These are phyloP conservation scores for Hydropsyche tenuis DNA, from an alignment of 1,140 invertebrate genomes.

Conservation along the genomic window DNA sequence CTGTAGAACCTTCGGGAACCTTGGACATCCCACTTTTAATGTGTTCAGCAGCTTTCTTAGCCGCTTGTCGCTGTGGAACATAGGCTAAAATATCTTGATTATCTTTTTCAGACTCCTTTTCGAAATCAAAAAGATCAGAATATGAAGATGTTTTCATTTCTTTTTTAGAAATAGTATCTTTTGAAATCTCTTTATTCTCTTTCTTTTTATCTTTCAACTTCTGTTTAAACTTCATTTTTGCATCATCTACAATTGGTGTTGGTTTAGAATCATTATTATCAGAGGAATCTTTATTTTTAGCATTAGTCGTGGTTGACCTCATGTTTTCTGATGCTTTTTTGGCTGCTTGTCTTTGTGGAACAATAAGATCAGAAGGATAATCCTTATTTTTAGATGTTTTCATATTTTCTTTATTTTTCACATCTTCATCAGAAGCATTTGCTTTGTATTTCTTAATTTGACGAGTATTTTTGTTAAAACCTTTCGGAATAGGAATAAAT, in stretches of 20 bases:
- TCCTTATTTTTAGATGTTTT: constrained; percentile 68
- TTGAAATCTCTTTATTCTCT: constrained; percentile 48
- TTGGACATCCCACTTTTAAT: constrained; percentile 82
- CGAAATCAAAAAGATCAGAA: constrained; percentile 69
- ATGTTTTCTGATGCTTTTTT: constrained; percentile 90
- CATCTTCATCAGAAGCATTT: constrained; percentile 53
- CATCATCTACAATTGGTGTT: constrained; percentile 50
- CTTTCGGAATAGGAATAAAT: constrained; percentile 64
- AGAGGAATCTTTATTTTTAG: constrained; percentile 56
- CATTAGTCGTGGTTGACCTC: constrained; percentile 64
- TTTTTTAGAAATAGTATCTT: constrained; percentile 50
- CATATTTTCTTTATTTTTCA: constrained; percentile 65
- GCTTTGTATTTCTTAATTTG: constrained; percentile 59
- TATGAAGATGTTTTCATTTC: constrained; percentile 46
- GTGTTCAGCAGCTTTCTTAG: constrained; percentile 89
- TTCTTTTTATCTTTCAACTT: constrained; percentile 58
- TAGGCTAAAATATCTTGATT: constrained; percentile 79
- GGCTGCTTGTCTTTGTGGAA: constrained; percentile 89
- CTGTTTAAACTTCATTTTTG: constrained; percentile 57
- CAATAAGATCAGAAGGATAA: constrained; percentile 80
- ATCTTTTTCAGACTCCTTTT: constrained; percentile 67
- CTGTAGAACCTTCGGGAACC: constrained; percentile 59
- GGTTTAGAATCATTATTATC: constrained; percentile 55
- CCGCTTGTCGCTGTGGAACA: constrained; percentile 88
- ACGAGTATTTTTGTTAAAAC: constrained; percentile 50